Evolutionary conservation across 1,140 invertebrate species (phyloP), one percentile per base, ranked within the genome.

Genomic region (Acyrthosiphon pisum): DNA sequence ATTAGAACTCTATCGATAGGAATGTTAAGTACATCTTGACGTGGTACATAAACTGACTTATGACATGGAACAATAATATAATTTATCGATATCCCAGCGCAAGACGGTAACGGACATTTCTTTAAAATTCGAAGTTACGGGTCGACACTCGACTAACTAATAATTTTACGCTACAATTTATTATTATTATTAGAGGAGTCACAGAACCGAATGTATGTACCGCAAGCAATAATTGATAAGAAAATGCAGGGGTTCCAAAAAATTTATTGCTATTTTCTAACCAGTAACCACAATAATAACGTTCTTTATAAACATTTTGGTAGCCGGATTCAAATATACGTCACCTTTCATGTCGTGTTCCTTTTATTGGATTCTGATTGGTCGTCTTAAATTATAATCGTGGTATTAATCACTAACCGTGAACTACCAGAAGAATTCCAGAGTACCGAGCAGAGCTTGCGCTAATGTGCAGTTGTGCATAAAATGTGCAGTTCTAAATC

Each of bases 11-110:
- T 20, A 46, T 46, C 44, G 22, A 37, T n/a, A 37, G 87, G 87
- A 89, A 89, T 89, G n/a, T 89, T 18, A 35, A 89, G 87, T 89
- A 89, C 46, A n/a, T 26, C 44, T 88, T 48, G 26, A 46, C n/a
- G n/a, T n/a, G 60, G 60, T 76, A 18, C n/a, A n/a, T 60, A 68
- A n/a, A 68, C n/a, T 53, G 50, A 53, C 20, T 18, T 76, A 76
- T 76, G 60, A 35, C 30, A 76, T 76, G 4, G 4, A 76, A 76
- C 14, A n/a, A 76, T n/a, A 68, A n/a, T 76, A 76, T 35, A 18
- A 76, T 76, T 76, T 76, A 76, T 35, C 60, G 60, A 76, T 76
- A 76, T 20, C 14, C 30, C n/a, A 14, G 0, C 60, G 30, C 30
- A 76, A 35, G 60, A 76, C 14, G 14, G 30, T 76, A 76, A 76